A percentile compares a stretch with the other conserved stretches of the same genome.
Conservation (phyloP, 2,113 vertebrate species). For the Odontesthes bonariensis region DNA sequence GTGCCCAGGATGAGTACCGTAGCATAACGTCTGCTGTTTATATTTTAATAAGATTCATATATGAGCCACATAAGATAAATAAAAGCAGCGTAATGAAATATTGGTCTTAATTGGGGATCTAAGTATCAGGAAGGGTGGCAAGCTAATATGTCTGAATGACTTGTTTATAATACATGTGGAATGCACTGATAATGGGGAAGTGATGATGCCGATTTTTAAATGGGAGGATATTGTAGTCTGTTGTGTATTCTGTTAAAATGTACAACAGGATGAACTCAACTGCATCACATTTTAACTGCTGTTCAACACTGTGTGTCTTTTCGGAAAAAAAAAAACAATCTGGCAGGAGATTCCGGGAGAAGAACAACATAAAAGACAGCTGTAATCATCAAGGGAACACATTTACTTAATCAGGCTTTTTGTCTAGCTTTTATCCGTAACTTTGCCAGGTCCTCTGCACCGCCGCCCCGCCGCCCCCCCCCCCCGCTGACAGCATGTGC, state of each 20-base stretch:
- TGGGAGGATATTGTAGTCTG: no score
- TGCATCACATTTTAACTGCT: no score
- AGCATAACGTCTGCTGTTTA: not conserved
- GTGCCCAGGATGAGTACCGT: not conserved
- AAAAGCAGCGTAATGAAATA: not conserved
- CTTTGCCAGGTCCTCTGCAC: conserved; percentile 24
- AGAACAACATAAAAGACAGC: not conserved
- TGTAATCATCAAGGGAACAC: not conserved
- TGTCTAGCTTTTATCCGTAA: not conserved
- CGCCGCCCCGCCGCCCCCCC: conserved; percentile 8
- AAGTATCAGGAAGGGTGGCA: not conserved
- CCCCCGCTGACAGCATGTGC: not conserved
- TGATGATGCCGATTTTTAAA: no score
- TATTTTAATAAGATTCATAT: not conserved
- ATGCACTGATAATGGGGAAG: no score
- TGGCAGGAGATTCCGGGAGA: not conserved
- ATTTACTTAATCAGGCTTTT: not conserved
- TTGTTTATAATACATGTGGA: no score
- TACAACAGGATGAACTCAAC: no score
- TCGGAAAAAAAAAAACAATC: not conserved
- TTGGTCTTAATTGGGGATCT: not conserved
- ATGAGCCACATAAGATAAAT: not conserved
- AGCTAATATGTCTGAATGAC: not conserved
- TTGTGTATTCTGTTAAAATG: no score
- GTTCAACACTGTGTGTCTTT: no score